phyloP scores from a whole-genome alignment of 2,113 vertebrate genomes.

The Halichoerus grypus region DNA sequence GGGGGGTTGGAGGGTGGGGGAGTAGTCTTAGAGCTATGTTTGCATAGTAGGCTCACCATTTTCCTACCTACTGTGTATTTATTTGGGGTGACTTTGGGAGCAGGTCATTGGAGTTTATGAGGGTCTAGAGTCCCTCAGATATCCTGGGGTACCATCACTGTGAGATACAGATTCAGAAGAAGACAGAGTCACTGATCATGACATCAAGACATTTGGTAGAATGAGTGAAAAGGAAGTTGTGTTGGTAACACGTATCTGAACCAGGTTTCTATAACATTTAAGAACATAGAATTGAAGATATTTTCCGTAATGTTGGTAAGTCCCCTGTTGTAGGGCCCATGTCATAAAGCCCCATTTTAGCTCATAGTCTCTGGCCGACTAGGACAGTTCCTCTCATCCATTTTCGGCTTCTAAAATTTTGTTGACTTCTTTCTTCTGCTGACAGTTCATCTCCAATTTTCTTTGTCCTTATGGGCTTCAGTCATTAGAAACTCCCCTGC shows the following conservation, averaged over 20 bases:
- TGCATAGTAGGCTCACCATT: neutral
- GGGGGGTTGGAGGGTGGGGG: neutral
- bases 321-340: neutral
- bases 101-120: neutral
- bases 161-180: neutral
- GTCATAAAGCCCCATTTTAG: neutral
- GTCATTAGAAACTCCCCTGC: neutral
- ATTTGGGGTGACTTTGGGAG: neutral
- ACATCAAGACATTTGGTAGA: neutral
- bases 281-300: neutral
- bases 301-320: neutral
- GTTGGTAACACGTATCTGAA: neutral
- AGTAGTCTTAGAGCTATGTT: neutral
- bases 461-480: neutral
- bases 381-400: neutral
- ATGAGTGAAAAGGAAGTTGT: neutral
- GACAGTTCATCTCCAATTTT: neutral
- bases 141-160: neutral
- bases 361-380: neutral
- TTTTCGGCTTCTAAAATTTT: neutral
- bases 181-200: neutral
- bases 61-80: neutral
- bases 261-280: neutral
- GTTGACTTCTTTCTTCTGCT: neutral
- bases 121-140: neutral